Percentiles rank a stretch among this genome's conserved stretches.
Evolutionary conservation across 1,140 invertebrate genomes (phyloP).

Genomic region (Archivesica marissinica): DNA sequence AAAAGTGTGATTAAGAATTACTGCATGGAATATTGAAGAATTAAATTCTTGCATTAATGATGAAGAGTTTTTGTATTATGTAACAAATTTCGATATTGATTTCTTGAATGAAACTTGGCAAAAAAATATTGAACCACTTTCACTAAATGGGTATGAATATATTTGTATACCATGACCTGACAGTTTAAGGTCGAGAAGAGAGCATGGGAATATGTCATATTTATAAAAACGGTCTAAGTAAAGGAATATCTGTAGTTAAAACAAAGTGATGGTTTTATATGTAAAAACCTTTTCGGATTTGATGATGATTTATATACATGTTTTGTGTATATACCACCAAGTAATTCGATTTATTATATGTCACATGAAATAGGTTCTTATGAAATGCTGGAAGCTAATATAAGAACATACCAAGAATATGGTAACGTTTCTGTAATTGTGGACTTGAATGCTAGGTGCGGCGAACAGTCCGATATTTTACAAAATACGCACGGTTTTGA

Average conservation of each 20-base stretch:
- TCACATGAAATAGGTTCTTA: not conserved
- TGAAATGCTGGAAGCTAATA: not conserved
- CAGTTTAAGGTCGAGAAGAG: constrained; percentile 1
- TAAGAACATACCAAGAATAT: not conserved
- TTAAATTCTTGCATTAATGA: constrained; percentile 2
- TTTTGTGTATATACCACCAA: constrained; percentile 3
- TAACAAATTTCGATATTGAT: not conserved
- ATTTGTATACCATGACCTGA: constrained; percentile 19
- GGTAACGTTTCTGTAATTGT: not conserved
- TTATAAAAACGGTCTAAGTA: not conserved
- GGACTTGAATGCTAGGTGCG: not conserved
- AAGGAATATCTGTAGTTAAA: no score
- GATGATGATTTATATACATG: constrained; percentile 9
- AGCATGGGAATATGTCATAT: not conserved
- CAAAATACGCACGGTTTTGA: not conserved
- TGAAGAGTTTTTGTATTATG: not conserved
- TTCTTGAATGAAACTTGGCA: constrained; percentile 21
- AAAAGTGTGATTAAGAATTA: constrained; percentile 20
- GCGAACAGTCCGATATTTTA: not conserved
- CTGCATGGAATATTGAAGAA: not conserved
- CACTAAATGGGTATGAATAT: not conserved
- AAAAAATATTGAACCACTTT: not conserved
- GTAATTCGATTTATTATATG: not conserved
- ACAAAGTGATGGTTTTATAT: no score
- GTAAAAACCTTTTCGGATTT: not conserved